A percentile compares a stretch with the other conserved stretches of the same genome.
These are phyloP conservation scores for Lepidochrysops patricia DNA, from an alignment of 2,888 invertebrate species.

Conservation along the genomic window DNA sequence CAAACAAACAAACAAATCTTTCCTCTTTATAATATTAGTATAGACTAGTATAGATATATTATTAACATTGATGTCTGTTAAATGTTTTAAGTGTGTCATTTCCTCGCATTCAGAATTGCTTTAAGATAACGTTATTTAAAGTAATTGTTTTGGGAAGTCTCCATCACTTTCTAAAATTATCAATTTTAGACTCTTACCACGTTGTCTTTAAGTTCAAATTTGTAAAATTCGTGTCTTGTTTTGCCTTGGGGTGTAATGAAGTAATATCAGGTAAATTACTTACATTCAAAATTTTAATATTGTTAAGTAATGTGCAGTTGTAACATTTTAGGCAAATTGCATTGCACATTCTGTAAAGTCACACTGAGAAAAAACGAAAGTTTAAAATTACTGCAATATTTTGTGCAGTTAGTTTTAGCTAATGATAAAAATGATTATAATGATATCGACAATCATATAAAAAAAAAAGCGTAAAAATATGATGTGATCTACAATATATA, in stretches of 20 bases:
- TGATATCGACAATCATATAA: not conserved
- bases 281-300: conserved; percentile 4
- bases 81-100: conserved; percentile 17
- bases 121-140: conserved; percentile 44
- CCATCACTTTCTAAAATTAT: conserved; percentile 30
- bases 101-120: conserved; percentile 36
- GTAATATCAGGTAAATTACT: conserved; percentile 1
- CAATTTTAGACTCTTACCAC: conserved; percentile 34
- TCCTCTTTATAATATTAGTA: too few relatives aligned
- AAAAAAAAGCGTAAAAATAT: not conserved
- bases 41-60: conserved; percentile 16
- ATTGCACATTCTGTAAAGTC: not conserved
- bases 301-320: not conserved
- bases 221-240: not conserved
- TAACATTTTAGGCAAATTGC: not conserved
- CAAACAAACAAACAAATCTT: too few relatives aligned
- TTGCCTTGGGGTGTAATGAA: conserved; percentile 4
- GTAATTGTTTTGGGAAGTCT: conserved; percentile 40
- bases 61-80: not conserved
- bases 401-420: not conserved
- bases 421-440: not conserved
- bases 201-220: not conserved
- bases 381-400: too few relatives aligned
- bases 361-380: not conserved
- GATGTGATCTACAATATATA: too few relatives aligned